Conservation (phyloP, 2,797 vertebrate genomes). For the Gymnocypris eckloni region DNA sequence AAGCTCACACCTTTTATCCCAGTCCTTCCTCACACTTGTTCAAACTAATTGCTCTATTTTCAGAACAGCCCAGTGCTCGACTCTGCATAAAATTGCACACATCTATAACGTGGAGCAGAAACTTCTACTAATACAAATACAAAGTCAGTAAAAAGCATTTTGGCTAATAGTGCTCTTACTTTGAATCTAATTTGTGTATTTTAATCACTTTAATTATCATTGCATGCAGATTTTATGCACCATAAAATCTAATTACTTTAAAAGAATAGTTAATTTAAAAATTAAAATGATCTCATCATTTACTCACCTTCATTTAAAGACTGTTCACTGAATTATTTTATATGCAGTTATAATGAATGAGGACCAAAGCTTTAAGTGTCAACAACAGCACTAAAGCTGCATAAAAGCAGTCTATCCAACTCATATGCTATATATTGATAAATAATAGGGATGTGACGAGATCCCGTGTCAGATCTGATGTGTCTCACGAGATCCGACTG, state of each 20-base stretch:
- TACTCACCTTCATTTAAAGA: neutral
- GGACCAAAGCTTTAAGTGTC: neutral
- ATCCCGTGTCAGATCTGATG: no score
- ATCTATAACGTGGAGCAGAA: neutral
- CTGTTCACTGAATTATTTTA: neutral
- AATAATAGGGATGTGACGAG: neutral
- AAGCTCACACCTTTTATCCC: constrained; percentile 47
- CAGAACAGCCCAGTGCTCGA: constrained; percentile 31
- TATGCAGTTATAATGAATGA: no score
- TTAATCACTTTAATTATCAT: constrained; percentile 30
- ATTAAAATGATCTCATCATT: neutral
- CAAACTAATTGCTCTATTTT: constrained; percentile 54
- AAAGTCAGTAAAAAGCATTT: neutral
- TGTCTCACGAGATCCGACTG: no score
- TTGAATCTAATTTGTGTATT: constrained; percentile 14
- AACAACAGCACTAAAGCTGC: neutral
- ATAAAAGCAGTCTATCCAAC: neutral
- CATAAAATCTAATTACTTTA: constrained; percentile 31
- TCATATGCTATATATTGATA: neutral
- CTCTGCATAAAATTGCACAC: constrained; percentile 20
- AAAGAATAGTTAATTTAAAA: neutral
- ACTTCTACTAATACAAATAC: neutral
- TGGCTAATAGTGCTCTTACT: neutral
- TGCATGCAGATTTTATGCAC: constrained; percentile 17
- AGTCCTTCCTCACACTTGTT: constrained; percentile 45